phyloP scores from a whole-genome alignment of 2,797 vertebrate genomes.

The Scolopax bukidnonensis region DNA sequence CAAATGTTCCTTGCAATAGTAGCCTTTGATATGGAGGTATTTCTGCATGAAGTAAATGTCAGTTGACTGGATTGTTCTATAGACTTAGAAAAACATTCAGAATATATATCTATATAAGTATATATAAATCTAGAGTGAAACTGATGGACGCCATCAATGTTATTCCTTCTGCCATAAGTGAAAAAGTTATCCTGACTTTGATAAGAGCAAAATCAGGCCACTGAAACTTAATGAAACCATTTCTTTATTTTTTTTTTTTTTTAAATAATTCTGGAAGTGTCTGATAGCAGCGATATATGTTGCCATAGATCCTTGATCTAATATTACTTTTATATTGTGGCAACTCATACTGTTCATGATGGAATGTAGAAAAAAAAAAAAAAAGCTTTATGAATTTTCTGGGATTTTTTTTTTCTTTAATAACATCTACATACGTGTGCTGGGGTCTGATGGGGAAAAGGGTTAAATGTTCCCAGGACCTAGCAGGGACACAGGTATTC shows the following conservation, averaged over 20 bases:
- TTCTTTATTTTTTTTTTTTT: background rate
- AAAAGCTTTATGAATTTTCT: background rate
- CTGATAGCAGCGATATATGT: background rate
- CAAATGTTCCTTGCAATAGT: background rate
- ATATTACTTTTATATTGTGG: background rate
- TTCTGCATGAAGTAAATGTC: background rate
- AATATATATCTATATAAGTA: background rate
- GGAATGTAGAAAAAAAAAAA: background rate
- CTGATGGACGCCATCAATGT: rapidly evolving
- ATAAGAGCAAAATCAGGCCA: background rate
- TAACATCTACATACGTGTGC: background rate
- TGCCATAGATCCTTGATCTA: background rate
- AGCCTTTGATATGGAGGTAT: background rate
- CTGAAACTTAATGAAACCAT: background rate
- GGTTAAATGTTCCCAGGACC: too few relatives aligned
- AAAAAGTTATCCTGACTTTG: background rate
- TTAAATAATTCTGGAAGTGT: background rate
- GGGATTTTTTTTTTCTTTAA: background rate
- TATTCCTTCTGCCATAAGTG: background rate
- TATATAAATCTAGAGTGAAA: background rate
- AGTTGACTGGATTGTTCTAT: background rate
- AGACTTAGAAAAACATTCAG: background rate
- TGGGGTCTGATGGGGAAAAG: too few relatives aligned
- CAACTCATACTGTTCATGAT: background rate
- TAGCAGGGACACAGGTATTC: too few relatives aligned